Base-by-base conservation (phyloP, 1,140 invertebrate genomes). In the Drosophila paulistorum region DNA sequence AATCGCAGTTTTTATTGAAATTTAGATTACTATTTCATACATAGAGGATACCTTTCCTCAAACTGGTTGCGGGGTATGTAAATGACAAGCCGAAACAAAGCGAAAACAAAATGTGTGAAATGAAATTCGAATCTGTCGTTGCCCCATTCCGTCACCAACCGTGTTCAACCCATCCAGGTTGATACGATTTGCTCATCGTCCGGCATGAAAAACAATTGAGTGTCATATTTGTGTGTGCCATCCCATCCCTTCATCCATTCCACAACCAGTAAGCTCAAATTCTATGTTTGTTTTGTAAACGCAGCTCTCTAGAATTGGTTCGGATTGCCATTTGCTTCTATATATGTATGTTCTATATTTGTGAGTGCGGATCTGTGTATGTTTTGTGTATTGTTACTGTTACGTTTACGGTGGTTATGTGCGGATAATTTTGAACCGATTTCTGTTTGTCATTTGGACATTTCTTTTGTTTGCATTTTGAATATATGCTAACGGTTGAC, bases 181-280 rank as follows among this genome's bases (percentile, higher is more conserved):
- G 67, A 67, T 70, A 67, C 65, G 68, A 67, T 76, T 79, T 66
- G 67, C 20, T 35, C 55, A 58, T 58, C 66, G 68, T 72, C 72
- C 48, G 61, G 62, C 74, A 71, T 71, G 77, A 65, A 87, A 82
- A 79, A 87, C 79, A 87, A 87, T 86, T 86, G 72, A 86, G 73
- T 84, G 81, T 87, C 82, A 87, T 87, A 83, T 79, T 87, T 87
- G 73, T 77, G 81, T 71, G 81, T 71, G 74, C 51, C 55, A 35
- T 74, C 42, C 45, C 45, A 3, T 13, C 45, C 14, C 13, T 51
- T 51, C 2, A 9, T 5, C 45, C 9, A 11, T 7, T 3, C 20
- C 9, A 9, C 17, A 4, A 51, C 45, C 45, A n/a, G 45, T 51
- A 23, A 51, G 45, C 45, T 51, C 45, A 51, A 51, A 62, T 74